Evolutionary conservation across 2,888 invertebrate genomes (phyloP).

Genomic region (Venusia cambrica): DNA sequence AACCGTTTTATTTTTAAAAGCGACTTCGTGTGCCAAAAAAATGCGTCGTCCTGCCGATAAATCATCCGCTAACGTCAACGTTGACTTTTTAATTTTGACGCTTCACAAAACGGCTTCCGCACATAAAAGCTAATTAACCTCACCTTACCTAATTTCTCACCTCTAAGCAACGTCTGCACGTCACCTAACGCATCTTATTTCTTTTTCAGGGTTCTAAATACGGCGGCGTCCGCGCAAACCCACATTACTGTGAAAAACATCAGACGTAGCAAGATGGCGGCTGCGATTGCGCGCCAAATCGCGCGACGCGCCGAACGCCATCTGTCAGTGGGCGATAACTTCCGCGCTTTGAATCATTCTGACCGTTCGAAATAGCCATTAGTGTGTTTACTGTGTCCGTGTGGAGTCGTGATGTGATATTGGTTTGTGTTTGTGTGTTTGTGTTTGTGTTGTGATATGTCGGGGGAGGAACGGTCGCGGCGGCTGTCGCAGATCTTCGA

Average conservation of each 20-base stretch:
- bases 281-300: slow-evolving; percentile 63
- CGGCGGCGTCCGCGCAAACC: slow-evolving; percentile 45
- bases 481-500: slow-evolving; percentile 92
- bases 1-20: slow-evolving; percentile 23
- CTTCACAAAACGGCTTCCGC: slow-evolving; percentile 43
- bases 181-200: slow-evolving; percentile 59
- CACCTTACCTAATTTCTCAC: slow-evolving; percentile 58
- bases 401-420: slow-evolving; percentile 67
- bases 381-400: slow-evolving; percentile 58
- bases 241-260: slow-evolving; percentile 67
- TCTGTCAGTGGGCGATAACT: slow-evolving; percentile 53
- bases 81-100: slow-evolving; percentile 55
- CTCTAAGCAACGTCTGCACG: slow-evolving; percentile 41
- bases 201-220: slow-evolving; percentile 71
- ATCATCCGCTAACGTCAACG: slow-evolving; percentile 35
- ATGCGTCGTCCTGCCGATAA: slow-evolving; percentile 25
- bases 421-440: slow-evolving; percentile 51
- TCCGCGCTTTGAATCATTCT: slow-evolving; percentile 60
- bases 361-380: slow-evolving; percentile 69
- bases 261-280: slow-evolving; percentile 64
- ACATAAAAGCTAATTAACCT: slow-evolving; percentile 53
- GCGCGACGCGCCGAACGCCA: slow-evolving; percentile 55
- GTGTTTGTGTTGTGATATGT: slow-evolving; percentile 75
- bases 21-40: slow-evolving; percentile 36
- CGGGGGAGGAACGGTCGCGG: slow-evolving; percentile 83